Evolutionary conservation across 2,113 vertebrate species (phyloP), one percentile per base, ranked within the genome.

Genomic region (Scalopus aquaticus): DNA sequence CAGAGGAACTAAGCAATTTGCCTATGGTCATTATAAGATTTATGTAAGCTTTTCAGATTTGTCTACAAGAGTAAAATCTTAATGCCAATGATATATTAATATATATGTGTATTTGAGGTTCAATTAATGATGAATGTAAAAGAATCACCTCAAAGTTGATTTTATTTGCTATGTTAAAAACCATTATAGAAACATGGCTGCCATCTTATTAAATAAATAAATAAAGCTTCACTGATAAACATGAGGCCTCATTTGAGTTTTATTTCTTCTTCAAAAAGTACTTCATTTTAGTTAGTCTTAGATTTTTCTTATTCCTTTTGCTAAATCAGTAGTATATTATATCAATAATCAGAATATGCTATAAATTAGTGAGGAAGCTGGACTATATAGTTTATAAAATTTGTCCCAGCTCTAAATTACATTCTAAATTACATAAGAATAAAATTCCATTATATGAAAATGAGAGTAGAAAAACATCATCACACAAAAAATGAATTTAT

Each of bases 381-480:
- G 56, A 64, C 30, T 93, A 24, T 8, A 72, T 88, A 76, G 56
- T 85, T 95, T 73, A 82, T 85, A 84, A 84, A 16, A 39, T 88
- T 90, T 94, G 88, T 69, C 86, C 26, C 56, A 96, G 39, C 56
- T 69, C 24, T 93, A 95, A 89, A n/a, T n/a, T n/a, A n/a, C 93
- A 73, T 69, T 73, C 42, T 80, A 84, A 92, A 67, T 90, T 62
- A 28, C 70, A 76, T 44, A 73, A 70, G 28, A 81, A 88, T 82
- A 83, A 84, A 88, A 84, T 84, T 94, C 88, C 44, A 84, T 62
- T 78, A 93, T 84, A 44, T 76, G 84, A 87, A 87, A 76, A 20
- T 65, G 37, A 62, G 44, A 88, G 72, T 35, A 84, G 46, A 84
- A 84, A 91, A 81, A 81, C 26, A 74, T 28, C 5, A 54, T 76